Evolutionary conservation across 1,140 invertebrate genomes (phyloP).

Genomic region (Drosophila punjabiensis): DNA sequence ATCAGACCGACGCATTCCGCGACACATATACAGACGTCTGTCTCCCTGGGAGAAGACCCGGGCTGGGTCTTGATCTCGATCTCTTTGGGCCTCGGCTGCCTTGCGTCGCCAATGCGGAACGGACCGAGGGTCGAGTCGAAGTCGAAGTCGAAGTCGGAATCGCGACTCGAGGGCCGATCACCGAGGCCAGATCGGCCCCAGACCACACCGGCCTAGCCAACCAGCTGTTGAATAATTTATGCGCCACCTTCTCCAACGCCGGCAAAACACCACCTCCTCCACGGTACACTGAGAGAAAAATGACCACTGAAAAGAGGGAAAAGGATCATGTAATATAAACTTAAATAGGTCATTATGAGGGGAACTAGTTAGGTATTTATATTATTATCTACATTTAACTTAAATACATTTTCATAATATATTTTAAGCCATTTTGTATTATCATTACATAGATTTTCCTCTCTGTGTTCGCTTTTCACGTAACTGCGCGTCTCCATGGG

Average conservation of each 20-base stretch:
- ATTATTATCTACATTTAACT: neutral
- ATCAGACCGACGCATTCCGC: neutral
- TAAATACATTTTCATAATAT: neutral
- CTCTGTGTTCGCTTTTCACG: constrained; percentile 32
- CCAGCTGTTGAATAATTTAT: constrained; percentile 79
- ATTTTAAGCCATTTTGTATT: neutral
- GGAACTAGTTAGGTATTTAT: neutral
- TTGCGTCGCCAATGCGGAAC: constrained; percentile 79
- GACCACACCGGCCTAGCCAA: constrained; percentile 38
- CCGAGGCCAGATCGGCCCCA: constrained; percentile 38
- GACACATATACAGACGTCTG: neutral
- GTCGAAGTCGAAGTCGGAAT: constrained; percentile 17
- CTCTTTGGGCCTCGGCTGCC: constrained; percentile 37
- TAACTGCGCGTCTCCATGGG: constrained; percentile 41
- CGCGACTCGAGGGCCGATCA: constrained; percentile 38
- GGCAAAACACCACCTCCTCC: constrained; percentile 65
- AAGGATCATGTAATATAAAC: neutral
- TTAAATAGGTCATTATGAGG: neutral
- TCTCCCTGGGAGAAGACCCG: constrained; percentile 9
- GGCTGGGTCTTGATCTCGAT: constrained; percentile 26
- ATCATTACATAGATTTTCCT: neutral
- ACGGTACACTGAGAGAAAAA: constrained; percentile 10
- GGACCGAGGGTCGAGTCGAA: constrained; percentile 43
- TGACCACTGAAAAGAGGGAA: neutral
- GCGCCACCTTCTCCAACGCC: constrained; percentile 58